Base-by-base conservation (phyloP, 2,113 vertebrate species). In the Pygoscelis antarcticus region DNA sequence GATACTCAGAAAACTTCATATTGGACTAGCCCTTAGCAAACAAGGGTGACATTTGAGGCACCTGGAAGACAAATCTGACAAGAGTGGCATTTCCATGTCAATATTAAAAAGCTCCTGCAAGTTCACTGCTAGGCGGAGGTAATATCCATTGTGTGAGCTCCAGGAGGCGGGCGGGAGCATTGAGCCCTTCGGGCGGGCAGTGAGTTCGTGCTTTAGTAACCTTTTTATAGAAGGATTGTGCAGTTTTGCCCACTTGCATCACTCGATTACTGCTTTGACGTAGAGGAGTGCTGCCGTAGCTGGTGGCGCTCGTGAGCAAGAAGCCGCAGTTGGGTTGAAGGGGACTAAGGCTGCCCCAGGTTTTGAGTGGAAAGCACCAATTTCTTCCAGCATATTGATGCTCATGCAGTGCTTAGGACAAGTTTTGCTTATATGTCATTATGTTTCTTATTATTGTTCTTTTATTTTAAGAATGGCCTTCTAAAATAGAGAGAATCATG, bases 1-100 rank as follows among this genome's bases (percentile, higher is more conserved):
- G 74, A 38, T 78, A 46, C 40, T 95, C 60, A 93, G 74, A 81
- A 93, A 90, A 64, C 57, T 78, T 95, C 80, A 84, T 95, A 93
- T 89, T 78, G 72, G 47, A 8, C 86, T 66, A 87, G 60, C 60
- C 47, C n/a, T 89, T 62, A 20, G 81, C 80, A 95, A 94, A 92
- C 86, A 89, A 8, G 51, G 44, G 76, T 96, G 94, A 94, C 89
- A 94, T 93, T 95, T 95, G 69, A 92, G 77, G 69, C 86, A 89
- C 57, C 69, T 93, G 65, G 55, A 74, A 95, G 80, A 61, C 88
- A 93, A 75, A 95, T 55, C 69, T 62, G 70, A 84, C 66, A 71
- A 58, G 64, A 77, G 72, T 65, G 57, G 60, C 89, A 68, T 97
- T 96, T 95, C 72, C 0, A 0, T 84, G 88, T 81, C 90, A 86